Base-by-base conservation (phyloP, 2,797 vertebrate genomes). In the Rousettus madagascariensis region DNA sequence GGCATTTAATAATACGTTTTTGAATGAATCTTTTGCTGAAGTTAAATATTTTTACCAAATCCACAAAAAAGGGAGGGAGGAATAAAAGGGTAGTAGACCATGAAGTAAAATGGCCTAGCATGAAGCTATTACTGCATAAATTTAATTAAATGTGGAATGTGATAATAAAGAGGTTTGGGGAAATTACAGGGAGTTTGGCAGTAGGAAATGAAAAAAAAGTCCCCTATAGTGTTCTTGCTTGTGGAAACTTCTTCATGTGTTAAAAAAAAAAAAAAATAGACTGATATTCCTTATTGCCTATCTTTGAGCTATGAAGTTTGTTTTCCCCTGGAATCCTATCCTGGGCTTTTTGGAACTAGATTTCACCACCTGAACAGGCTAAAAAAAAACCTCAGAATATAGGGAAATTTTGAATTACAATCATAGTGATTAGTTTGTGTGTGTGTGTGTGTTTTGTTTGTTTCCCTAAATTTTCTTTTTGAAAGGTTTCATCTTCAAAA, bases 401-500 rank as follows among this genome's bases (percentile, higher is more conserved):
- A 95, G 46, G 22, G 8, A 96, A 75, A 28, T 19, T 97, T 93
- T 79, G 77, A 63, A 71, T 94, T 91, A 66, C 0, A 80, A 3
- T 90, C n/a, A n/a, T 61, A 24, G 4, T 72, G 1, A 79, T 94
- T 63, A 68, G 15, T 86, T 63, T 90, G 86, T 78, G 13, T 49
- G 49, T 49, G 49, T 46, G 13, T 46, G 12, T 46, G 2, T 12
- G 3, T 46, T 13, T 12, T 49, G 43, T 96, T 96, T 12, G 38
- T 89, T 95, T 94, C 78, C 80, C 66, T 85, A 80, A 88, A 86
- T 97, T 86, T 46, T 69, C 92, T n/a, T 97, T 95, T 95, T 86
- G 89, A 63, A 97, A 99, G 99, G 99, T 99, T 97, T 99, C 99
- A 55, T 99, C 99, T 95, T 97, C 99, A 0, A 99, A 99, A 96